These are phyloP conservation scores for Eremobia ochroleuca DNA, from an alignment of 2,888 invertebrate genomes.

Conservation along the genomic window DNA sequence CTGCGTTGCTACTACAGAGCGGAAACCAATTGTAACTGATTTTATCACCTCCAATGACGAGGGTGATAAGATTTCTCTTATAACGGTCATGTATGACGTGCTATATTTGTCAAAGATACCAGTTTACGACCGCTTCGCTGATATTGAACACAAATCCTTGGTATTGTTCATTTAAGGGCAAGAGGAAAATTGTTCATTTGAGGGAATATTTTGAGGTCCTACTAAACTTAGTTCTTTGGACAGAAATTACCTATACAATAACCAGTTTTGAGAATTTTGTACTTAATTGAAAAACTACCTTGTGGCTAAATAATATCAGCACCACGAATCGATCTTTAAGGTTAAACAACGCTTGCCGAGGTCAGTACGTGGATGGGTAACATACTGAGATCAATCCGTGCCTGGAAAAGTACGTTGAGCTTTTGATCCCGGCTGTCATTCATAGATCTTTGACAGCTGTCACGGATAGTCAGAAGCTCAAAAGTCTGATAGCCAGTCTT, in stretches of 20 bases:
- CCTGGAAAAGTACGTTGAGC: not conserved
- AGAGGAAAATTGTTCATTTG: no score
- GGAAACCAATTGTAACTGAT: slow-evolving; percentile 17
- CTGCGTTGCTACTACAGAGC: not conserved
- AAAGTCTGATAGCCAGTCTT: not conserved
- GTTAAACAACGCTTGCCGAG: not conserved
- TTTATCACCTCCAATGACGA: slow-evolving; percentile 46
- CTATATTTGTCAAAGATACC: slow-evolving; percentile 53
- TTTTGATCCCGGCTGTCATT: not conserved
- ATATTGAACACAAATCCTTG: slow-evolving; percentile 78
- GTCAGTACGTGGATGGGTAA: not conserved
- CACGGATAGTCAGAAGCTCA: not conserved
- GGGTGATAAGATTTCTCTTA: slow-evolving; percentile 49
- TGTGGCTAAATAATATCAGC: no score
- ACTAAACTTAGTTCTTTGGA: not conserved
- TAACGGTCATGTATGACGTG: slow-evolving; percentile 43
- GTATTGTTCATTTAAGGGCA: slow-evolving; percentile 70
- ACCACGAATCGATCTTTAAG: not conserved
- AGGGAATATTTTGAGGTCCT: not conserved
- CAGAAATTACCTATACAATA: not conserved
- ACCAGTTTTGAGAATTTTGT: not conserved
- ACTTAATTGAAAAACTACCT: not conserved
- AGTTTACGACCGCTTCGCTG: slow-evolving; percentile 68
- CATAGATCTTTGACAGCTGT: not conserved
- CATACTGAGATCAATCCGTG: not conserved